These are phyloP conservation scores for Amblyopsis hoosieri DNA, from an alignment of 2,797 vertebrate species.

Conservation along the genomic window DNA sequence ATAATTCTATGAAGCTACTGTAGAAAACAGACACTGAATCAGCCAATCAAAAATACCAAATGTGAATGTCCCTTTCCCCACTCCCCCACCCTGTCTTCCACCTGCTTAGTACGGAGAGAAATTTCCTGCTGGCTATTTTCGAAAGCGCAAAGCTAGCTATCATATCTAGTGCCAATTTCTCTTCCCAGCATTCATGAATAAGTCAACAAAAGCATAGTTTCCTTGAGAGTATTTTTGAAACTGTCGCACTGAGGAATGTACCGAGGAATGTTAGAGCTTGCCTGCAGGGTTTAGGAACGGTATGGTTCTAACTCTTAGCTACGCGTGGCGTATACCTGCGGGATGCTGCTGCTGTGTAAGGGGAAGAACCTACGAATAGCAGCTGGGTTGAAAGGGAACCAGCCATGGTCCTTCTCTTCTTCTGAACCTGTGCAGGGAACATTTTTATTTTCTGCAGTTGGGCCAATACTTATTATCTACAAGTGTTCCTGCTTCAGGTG, in stretches of 20 bases:
- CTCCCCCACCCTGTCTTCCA: not conserved
- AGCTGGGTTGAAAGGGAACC: slow-evolving; percentile 24
- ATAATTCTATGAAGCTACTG: too few species aligned
- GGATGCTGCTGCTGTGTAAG: slow-evolving; percentile 50
- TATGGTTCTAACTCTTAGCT: not conserved
- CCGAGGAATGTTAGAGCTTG: slow-evolving; percentile 14
- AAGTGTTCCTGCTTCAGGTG: slow-evolving; percentile 44
- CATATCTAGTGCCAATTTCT: slow-evolving; percentile 9
- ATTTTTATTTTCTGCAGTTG: slow-evolving; percentile 41
- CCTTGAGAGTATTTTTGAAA: slow-evolving; percentile 12
- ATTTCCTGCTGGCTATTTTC: slow-evolving; percentile 8
- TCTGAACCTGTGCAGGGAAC: slow-evolving; percentile 24
- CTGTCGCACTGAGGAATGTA: not conserved
- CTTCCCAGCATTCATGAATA: slow-evolving; percentile 18
- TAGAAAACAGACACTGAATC: too few species aligned
- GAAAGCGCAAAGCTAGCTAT: not conserved
- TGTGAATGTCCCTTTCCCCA: not conserved
- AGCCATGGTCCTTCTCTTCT: slow-evolving; percentile 1
- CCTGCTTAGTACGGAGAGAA: not conserved
- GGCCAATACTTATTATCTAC: slow-evolving; percentile 29
- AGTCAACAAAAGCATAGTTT: slow-evolving; percentile 20
- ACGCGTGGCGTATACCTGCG: slow-evolving; percentile 15
- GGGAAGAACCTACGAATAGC: slow-evolving; percentile 63
- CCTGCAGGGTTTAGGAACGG: not conserved
- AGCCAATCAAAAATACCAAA: not conserved